Evolutionary conservation across 2,797 vertebrate species (phyloP), one percentile per base, ranked within the genome.

Genomic region (Coendou prehensilis): DNA sequence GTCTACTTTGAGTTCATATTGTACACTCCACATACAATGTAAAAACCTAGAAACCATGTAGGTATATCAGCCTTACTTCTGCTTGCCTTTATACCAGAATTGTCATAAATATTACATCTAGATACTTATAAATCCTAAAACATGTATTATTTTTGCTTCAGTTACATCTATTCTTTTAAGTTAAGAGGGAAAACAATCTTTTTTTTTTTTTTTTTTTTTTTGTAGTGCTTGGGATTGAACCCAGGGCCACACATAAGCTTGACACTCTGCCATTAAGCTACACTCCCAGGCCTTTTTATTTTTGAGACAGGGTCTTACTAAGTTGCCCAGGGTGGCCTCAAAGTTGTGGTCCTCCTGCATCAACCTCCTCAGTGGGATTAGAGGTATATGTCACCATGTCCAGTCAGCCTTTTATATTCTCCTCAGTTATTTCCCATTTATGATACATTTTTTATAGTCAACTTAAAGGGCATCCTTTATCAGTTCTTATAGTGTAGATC

Each of bases 11-110:
- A 79, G 37, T 52, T 50, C 75, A 6, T 14, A 73, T 2, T 9
- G 50, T 14, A 23, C 37, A 20, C 9, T 26, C n/a, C 57, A 69
- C 17, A 8, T 1, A 26, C 20, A 30, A 61, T 7, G 10, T 6
- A 10, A 56, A 22, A 30, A 8, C 61, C 8, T 41, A 2, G 61
- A 33, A 56, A 1, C 64, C 30, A 2, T 0, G 0, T 0, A 5
- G 79, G 1, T 28, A 0, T 8, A 5, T 9, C 23, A 30, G 28
- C 56, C 22, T 33, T 47, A 0, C 6, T 14, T 54, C 52, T 18
- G 28, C 87, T 41, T 33, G 1, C 69, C n/a, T 30, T 52, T 9
- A 8, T 0, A n/a, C 22, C 3, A 1, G 20, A 45, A 11, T n/a
- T 26, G 45, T 52, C 63, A 2, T 1, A 13, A 0, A 1, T 1